Evolutionary conservation across 92 coral and sea anemone species (phyloP), one percentile per base, ranked within the genome.

Genomic region (Plumapathes pennacea): DNA sequence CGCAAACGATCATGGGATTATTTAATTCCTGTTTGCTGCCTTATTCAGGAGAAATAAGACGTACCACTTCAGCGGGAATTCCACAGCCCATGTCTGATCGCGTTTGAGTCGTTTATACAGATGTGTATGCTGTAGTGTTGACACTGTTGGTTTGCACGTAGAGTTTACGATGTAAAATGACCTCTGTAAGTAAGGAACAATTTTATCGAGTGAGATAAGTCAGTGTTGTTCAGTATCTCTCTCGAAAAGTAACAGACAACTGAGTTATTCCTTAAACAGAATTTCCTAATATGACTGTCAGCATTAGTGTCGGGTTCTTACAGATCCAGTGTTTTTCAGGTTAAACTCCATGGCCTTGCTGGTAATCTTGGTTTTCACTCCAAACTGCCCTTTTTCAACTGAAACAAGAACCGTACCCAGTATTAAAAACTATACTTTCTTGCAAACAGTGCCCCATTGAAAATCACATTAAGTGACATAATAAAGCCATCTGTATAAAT

Each of bases 11-110:
- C n/a, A n/a, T n/a, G n/a, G n/a, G n/a, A n/a, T n/a, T n/a, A n/a
- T n/a, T n/a, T n/a, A n/a, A n/a, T n/a, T n/a, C n/a, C n/a, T n/a
- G n/a, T n/a, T n/a, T n/a, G n/a, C n/a, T n/a, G n/a, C n/a, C n/a
- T n/a, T n/a, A n/a, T n/a, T n/a, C n/a, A n/a, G n/a, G n/a, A n/a
- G n/a, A 34, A n/a, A 34, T 34, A 8, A 8, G 11, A 20, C 78
- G 57, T 41, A 88, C 96, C 96, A 88, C 22, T 84, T 77, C 7
- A 83, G 70, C 15, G 96, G 96, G 23, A 88, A 62, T 23, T 83
- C 87, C 6, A 88, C 53, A 18, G 64, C 49, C 96, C 96, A 88
- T 28, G 68, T 60, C 68, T 78, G 64, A 0, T 47, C 84, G 32
- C 63, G 47, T 5, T 69, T 50, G 5, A 88, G 74, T 38, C 75